These are phyloP conservation scores for Luidia sarsii DNA, from an alignment of 53 echinoderm and acorn worm genomes.

Conservation along the genomic window DNA sequence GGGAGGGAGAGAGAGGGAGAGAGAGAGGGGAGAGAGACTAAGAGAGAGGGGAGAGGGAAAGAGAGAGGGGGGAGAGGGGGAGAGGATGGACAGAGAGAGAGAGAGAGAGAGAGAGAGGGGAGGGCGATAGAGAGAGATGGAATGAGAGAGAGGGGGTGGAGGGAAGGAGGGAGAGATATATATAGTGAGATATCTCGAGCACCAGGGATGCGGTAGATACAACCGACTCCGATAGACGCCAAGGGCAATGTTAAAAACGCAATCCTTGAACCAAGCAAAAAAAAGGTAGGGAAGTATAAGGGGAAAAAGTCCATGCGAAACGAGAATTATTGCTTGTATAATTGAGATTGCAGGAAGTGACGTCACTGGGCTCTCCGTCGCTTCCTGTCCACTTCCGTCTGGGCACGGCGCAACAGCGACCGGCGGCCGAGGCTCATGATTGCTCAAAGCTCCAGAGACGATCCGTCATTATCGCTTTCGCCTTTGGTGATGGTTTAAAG, in stretches of 20 bases:
- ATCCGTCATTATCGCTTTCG: not conserved
- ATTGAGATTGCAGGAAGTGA: constrained; percentile 47
- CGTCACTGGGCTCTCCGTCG: constrained; percentile 6
- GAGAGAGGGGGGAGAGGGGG: too few relatives aligned
- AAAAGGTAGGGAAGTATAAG: not conserved
- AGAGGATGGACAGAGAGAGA: too few relatives aligned
- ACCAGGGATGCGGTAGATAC: constrained; percentile 1
- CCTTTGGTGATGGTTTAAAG: too few relatives aligned
- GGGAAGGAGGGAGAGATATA: too few relatives aligned
- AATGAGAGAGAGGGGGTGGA: too few relatives aligned
- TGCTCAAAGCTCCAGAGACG: not conserved
- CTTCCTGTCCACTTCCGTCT: constrained; percentile 16
- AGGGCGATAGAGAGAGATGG: too few relatives aligned
- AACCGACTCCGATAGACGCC: not conserved
- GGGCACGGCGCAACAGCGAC: not conserved
- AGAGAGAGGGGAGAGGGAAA: too few relatives aligned
- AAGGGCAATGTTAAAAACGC: not conserved
- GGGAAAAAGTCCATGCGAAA: not conserved
- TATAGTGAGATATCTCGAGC: too few relatives aligned
- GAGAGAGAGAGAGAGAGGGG: too few relatives aligned
- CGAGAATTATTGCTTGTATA: constrained; percentile 24
- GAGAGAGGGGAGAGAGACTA: too few relatives aligned
- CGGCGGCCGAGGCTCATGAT: not conserved
- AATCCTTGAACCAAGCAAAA: constrained; percentile 2
- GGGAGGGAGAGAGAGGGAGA: too few relatives aligned